Evolutionary conservation across 2,113 vertebrate species (phyloP), one percentile per base, ranked within the genome.

Genomic region (Cnemophilus loriae): DNA sequence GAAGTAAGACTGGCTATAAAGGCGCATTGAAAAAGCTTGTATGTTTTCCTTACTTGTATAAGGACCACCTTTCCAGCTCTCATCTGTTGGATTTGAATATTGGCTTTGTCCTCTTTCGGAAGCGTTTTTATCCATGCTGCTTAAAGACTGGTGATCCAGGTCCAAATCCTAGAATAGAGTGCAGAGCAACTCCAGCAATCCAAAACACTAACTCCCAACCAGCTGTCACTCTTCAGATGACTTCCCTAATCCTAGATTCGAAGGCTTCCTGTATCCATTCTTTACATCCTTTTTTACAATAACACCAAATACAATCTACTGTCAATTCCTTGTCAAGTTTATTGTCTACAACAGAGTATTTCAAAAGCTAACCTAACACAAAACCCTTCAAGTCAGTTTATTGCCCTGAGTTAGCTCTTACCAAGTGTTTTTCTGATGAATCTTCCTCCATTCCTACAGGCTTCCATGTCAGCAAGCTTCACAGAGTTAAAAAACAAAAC

Each of bases 21-120:
- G 49, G 15, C 26, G 60, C 4, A n/a, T 27, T 73, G 3, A 64
- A 47, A 79, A 18, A 74, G 35, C 13, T 27, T 53, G 14, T 22
- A 55, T 13, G 37, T 60, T 84, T 71, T 69, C 84, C 98, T 97
- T 98, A 98, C 98, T 98, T 96, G 99, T 96, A 33, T 98, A 98
- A 44, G 99, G 98, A 87, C 97, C 98, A 22, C 98, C 98, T 97
- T 99, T 99, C 99, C 99, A 99, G 91, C 98, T 99, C 27, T 99
- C 99, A 52, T 99, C 99, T 4, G 99, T 99, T 6, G 98, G 98
- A 83, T 98, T 99, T 73, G 99, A 99, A 96, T 99, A 98, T 37
- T 99, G 99, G 93, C 99, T 99, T 96, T 99, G 99, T 88, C 98
- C 99, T 95, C 99, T 98, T 94, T 99, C 99, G 1, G 99, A 99